phyloP scores from a whole-genome alignment of 1,140 invertebrate species.

The Condylostylus longicornis region DNA sequence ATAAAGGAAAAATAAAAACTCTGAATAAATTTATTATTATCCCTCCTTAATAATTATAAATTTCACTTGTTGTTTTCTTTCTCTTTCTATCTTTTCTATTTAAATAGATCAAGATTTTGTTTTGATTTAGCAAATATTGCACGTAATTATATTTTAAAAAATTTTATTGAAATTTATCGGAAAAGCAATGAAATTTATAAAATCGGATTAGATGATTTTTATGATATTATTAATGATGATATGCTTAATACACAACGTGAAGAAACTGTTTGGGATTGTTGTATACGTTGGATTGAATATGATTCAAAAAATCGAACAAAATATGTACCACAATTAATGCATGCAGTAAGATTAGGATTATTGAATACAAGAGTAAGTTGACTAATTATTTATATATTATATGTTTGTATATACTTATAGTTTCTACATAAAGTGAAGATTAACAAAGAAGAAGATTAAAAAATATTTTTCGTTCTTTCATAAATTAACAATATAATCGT shows the following conservation, averaged over 20 bases:
- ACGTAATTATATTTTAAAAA: conserved; percentile 51
- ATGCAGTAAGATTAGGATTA: conserved; percentile 65
- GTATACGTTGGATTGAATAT: conserved; percentile 41
- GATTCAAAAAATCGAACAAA: conserved; percentile 45
- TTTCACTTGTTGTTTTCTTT: too few relatives aligned
- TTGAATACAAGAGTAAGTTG: conserved; percentile 68
- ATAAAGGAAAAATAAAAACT: too few relatives aligned
- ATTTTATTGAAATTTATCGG: conserved; percentile 54
- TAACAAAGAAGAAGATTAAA: too few relatives aligned
- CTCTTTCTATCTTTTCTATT: not conserved
- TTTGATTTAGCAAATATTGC: conserved; percentile 50
- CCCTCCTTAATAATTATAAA: too few relatives aligned
- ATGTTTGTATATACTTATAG: too few relatives aligned
- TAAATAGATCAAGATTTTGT: conserved; percentile 33
- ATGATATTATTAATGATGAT: conserved; percentile 55
- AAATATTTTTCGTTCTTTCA: too few relatives aligned
- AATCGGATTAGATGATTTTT: conserved; percentile 50
- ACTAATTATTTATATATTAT: too few relatives aligned
- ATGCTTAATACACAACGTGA: conserved; percentile 52
- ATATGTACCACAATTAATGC: conserved; percentile 57
- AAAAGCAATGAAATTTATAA: conserved; percentile 57
- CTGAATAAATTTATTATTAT: too few relatives aligned
- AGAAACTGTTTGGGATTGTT: conserved; percentile 41
- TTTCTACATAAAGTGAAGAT: too few relatives aligned
- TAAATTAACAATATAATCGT: too few relatives aligned